Evolutionary conservation across 2,797 vertebrate species (phyloP).

Genomic region (Acanthornis magna): DNA sequence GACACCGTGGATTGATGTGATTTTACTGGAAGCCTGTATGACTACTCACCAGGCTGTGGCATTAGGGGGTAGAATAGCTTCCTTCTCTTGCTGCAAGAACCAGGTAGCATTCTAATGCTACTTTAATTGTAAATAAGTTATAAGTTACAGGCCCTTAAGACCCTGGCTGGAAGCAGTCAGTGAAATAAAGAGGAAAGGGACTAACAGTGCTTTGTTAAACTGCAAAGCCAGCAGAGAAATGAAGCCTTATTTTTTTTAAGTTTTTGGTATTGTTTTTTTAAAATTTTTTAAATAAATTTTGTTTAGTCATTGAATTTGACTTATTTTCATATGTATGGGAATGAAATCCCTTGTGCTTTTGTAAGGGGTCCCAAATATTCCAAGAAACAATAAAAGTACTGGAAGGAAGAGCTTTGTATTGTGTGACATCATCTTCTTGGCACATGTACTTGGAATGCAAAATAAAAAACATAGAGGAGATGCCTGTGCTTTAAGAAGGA

Average conservation of each 20-base stretch:
- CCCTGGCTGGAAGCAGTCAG: background rate
- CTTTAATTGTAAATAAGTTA: background rate
- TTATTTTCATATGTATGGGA: background rate
- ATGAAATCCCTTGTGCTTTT: background rate
- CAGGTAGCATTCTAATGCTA: background rate
- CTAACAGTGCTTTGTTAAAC: background rate
- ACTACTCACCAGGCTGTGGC: background rate
- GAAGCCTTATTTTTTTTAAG: background rate
- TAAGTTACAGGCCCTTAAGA: background rate
- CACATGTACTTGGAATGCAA: background rate
- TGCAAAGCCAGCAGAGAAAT: background rate
- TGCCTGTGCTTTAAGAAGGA: background rate
- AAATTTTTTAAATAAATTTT: background rate
- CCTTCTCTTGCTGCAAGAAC: background rate
- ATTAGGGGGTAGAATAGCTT: background rate
- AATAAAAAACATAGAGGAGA: background rate
- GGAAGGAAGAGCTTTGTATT: background rate
- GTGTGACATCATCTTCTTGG: background rate
- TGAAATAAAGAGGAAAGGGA: background rate
- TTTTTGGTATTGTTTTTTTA: background rate
- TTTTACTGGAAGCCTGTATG: background rate
- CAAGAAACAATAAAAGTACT: constrained; percentile 19
- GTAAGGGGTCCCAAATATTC: background rate
- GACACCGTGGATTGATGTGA: background rate
- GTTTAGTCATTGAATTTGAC: background rate